phyloP scores from a whole-genome alignment of 2,888 invertebrate species.

The Tetragonula carbonaria region DNA sequence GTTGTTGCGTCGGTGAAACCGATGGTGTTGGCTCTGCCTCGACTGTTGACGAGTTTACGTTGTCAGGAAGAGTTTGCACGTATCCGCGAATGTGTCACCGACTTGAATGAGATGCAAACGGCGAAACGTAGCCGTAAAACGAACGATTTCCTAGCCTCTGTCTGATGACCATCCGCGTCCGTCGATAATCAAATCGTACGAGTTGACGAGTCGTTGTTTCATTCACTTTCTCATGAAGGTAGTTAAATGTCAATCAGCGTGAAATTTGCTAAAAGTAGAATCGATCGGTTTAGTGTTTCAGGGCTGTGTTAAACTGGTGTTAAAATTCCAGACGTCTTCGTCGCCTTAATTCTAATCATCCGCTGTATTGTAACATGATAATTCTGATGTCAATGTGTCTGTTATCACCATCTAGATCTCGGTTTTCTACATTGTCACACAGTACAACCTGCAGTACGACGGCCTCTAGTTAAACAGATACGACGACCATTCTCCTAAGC shows the following conservation, averaged over 20 bases:
- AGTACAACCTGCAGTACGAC: neutral
- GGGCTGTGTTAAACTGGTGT: neutral
- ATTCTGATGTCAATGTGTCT: too few species aligned
- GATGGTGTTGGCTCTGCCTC: neutral
- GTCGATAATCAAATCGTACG: neutral
- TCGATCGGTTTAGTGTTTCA: neutral
- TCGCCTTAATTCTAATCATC: neutral
- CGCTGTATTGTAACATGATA: neutral
- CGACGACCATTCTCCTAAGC: neutral
- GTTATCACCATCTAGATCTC: too few species aligned
- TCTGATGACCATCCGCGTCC: neutral
- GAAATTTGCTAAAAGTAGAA: neutral
- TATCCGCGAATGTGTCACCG: neutral
- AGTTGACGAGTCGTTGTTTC: neutral
- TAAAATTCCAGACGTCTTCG: too few species aligned
- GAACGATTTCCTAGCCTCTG: neutral
- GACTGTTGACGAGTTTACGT: conserved; percentile 8
- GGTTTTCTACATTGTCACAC: neutral
- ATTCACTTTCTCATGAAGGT: neutral
- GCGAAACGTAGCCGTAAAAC: conserved; percentile 12
- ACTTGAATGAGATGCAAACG: neutral
- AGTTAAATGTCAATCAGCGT: neutral
- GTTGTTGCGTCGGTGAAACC: conserved; percentile 4
- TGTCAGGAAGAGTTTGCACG: neutral
- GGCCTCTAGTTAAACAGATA: neutral